Percentiles rank a stretch among this genome's conserved stretches.
phyloP scores from a whole-genome alignment of 2,797 vertebrate genomes.

The Remorina albescens region DNA sequence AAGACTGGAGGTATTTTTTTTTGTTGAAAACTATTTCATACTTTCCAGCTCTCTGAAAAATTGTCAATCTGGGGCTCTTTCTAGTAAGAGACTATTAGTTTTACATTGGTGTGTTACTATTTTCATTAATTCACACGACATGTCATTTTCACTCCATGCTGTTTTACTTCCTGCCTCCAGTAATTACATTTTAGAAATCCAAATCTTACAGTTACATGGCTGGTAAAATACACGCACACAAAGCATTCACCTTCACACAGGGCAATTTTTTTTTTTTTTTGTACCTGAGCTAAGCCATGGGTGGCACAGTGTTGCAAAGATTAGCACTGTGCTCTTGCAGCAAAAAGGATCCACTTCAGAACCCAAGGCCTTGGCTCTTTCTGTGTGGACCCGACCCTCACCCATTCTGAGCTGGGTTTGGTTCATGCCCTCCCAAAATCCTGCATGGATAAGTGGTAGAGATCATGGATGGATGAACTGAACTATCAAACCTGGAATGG shows the following conservation, averaged over 20 bases:
- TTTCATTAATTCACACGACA: background rate
- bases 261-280: background rate
- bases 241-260: background rate
- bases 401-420: no score
- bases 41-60: background rate
- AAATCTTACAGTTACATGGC: conserved; percentile 1
- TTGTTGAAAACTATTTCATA: background rate
- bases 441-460: no score
- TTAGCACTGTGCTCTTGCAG: no score
- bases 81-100: background rate
- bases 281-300: background rate
- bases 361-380: no score
- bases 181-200: conserved; percentile 15
- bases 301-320: no score
- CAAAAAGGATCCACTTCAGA: no score
- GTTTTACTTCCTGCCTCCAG: background rate
- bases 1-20: background rate
- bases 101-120: background rate
- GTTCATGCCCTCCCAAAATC: no score
- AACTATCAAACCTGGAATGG: conserved; percentile 1
- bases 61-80: background rate
- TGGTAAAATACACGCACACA: background rate
- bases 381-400: no score
- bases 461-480: no score
- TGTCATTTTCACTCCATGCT: background rate